Evolutionary conservation across 2,888 invertebrate species (phyloP), one percentile per base, ranked within the genome.

Genomic region (Artemia sinica): DNA sequence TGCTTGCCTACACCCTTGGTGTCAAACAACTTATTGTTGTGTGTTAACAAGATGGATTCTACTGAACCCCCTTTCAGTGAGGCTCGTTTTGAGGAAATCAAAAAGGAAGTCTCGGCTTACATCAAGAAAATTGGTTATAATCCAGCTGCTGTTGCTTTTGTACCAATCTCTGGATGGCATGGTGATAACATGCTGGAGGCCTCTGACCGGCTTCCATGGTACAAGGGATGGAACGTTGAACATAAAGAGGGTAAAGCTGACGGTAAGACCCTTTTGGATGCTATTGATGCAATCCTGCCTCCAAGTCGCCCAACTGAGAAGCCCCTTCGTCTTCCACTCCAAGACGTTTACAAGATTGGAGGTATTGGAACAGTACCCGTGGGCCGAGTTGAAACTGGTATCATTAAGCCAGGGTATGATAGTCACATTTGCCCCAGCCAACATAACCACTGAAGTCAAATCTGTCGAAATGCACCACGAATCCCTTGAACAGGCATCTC

Each of bases 381-480:
- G 71, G 97, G 98, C 80, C 86, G 98, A 84, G 97, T 98, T 69
- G 98, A 98, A 82, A 98, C 98, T 80, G 98, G 98, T 81, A 81
- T 95, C 72, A 81, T 95, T 77, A 95, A 96, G 80, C 95, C 95
- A 68, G 95, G n/a, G 95, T 80, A 88, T 86, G 84, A 87, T 98
- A 73, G 96, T 98, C 71, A 94, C 93, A 14, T 98, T 98, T 76
- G 97, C 97, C 69, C 98, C 98, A 50, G 89, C 88, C 74, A 90
- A 89, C 82, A 83, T 98, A 77, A 93, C 92, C 79, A 97, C 96
- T 87, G 96, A 97, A 86, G 95, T 99, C 50, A 98, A 98, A 82
- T 98, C 97, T 72, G 97, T 99, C 74, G 98, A 99, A 84, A 98
- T 98, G 98, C 98, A 98, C 83, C 98, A 98, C 86, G 97, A 97